Base-by-base conservation (phyloP, 2,888 invertebrate genomes). In the Malthinus seriepunctatus region DNA sequence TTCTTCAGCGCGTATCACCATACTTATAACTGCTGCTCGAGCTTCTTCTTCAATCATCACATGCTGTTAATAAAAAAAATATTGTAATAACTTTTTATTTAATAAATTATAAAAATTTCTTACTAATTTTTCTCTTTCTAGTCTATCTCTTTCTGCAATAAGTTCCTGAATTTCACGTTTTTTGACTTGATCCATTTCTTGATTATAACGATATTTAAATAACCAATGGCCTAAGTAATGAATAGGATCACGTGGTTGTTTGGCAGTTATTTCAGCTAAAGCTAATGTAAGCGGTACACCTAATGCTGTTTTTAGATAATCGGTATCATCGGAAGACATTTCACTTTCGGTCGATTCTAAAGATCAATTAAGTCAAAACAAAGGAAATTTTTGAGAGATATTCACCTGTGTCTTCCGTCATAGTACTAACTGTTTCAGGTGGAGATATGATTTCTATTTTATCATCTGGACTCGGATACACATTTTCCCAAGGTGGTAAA, bases 141-240 rank as follows among this genome's bases (percentile, higher is more conserved):
- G 32, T 55, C 68, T 60, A 11, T 74, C 68, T 50, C 79, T 67
- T 66, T 77, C 77, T 3, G 64, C 67, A 8, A 70, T 69, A 32
- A 80, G 64, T 37, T 71, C 75, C 35, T 74, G 73, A 66, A 71
- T 35, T 67, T 79, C 75, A 7, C 69, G 65, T 56, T 71, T 74
- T 45, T 73, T 69, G 4, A 69, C 54, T 44, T 73, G 67, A 32
- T 73, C 71, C 8, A 73, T 57, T 63, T 81, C 80, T 64, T 80
- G 77, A 62, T 76, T 80, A 63, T 76, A 80, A 33, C 78, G 73
- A 67, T 80, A 82, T 70, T 80, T 79, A 57, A 80, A 75, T n/a
- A 82, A 69, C 80, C 81, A 82, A 63, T 80, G 80, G 3, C 76
- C 81, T 23, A 82, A 67, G 63, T 80, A 81, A 64, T 78, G 77